phyloP scores from a whole-genome alignment of 1,140 invertebrate species.

The Bombus difficillimus region DNA sequence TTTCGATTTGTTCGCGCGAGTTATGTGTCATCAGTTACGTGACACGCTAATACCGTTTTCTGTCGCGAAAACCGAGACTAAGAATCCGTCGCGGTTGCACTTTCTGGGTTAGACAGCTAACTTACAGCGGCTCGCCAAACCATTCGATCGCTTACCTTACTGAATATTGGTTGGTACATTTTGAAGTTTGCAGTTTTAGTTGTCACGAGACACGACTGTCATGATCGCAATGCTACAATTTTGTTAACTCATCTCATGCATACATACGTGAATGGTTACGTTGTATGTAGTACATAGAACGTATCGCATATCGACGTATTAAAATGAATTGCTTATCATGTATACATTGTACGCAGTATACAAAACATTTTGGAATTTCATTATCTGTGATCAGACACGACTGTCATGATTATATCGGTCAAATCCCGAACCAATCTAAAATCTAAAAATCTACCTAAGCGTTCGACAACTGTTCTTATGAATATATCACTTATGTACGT shows the following conservation, averaged over 20 bases:
- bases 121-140: not conserved
- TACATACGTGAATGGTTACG: no score
- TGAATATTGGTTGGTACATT: no score
- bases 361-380: not conserved
- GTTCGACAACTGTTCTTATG: no score
- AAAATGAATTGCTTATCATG: no score
- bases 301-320: no score
- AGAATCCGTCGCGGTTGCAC: conserved; percentile 31
- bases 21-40: conserved; percentile 33
- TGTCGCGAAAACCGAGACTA: conserved; percentile 27
- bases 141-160: not conserved
- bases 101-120: conserved; percentile 25
- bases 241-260: no score
- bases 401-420: not conserved
- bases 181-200: no score
- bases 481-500: no score
- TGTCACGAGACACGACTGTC: no score
- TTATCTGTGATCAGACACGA: not conserved
- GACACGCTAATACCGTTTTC: conserved; percentile 22
- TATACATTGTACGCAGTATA: not conserved
- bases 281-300: no score
- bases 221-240: no score
- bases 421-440: not conserved
- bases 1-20: not conserved
- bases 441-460: no score